A percentile compares a stretch with the other conserved stretches of the same genome.
phyloP scores from a whole-genome alignment of 2,113 vertebrate species.

The Charadrius vociferus region DNA sequence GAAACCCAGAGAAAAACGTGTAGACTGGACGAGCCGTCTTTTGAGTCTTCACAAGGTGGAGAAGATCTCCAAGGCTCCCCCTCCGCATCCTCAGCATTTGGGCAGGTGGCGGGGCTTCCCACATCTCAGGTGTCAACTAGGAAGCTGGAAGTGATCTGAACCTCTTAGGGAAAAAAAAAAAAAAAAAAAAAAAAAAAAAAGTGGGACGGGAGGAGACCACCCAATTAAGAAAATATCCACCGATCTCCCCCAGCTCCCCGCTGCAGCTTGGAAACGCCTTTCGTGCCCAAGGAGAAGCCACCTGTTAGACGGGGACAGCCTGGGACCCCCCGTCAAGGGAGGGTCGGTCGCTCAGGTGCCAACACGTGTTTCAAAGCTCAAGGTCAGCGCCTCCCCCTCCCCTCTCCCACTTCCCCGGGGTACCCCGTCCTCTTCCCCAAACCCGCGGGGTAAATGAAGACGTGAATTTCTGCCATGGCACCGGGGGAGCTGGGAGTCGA shows the following conservation, averaged over 20 bases:
- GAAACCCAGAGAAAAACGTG: neutral
- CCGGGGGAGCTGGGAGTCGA: neutral
- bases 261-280: neutral
- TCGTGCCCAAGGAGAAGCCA: neutral
- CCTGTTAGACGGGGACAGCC: neutral
- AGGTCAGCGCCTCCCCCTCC: neutral
- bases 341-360: neutral
- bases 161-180: neutral
- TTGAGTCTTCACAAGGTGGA: neutral
- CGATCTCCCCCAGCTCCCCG: rapidly evolving
- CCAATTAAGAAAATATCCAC: neutral
- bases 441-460: neutral
- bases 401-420: neutral
- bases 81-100: neutral
- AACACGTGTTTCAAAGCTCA: neutral
- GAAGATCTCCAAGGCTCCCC: neutral
- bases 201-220: neutral
- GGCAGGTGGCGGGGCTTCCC: neutral
- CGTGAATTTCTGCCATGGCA: neutral
- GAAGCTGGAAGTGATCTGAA: neutral
- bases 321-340: neutral
- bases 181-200: neutral
- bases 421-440: neutral
- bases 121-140: neutral
- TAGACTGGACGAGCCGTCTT: neutral